A percentile compares a stretch with the other conserved stretches of the same genome.
Conservation (phyloP, 2,113 vertebrate genomes). For the Myocastor coypus region DNA sequence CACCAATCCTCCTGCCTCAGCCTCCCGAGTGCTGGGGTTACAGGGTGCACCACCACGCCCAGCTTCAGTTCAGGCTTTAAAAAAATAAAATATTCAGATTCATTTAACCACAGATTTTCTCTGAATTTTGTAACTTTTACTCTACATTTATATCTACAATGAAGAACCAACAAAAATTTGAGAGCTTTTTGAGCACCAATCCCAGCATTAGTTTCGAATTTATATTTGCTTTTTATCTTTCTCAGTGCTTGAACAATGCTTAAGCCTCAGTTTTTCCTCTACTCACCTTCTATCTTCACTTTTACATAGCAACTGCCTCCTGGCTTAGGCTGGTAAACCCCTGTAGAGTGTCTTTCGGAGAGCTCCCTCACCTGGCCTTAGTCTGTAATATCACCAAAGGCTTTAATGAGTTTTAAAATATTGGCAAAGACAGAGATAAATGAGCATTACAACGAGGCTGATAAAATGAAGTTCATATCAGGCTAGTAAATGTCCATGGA, state of each 20-base stretch:
- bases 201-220: background rate
- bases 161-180: background rate
- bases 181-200: background rate
- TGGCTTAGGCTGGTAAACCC: background rate
- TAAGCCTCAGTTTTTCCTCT: background rate
- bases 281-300: background rate
- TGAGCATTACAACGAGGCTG: background rate
- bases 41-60: too few relatives aligned
- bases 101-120: background rate
- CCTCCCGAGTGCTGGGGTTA: too few relatives aligned
- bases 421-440: background rate
- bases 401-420: background rate
- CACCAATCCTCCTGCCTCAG: too few relatives aligned
- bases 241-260: background rate
- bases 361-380: conserved; percentile 61
- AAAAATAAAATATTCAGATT: background rate
- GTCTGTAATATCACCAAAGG: background rate
- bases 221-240: background rate
- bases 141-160: background rate
- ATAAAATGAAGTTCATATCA: background rate
- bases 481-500: background rate
- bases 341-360: background rate
- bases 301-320: background rate
- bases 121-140: background rate
- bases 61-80: background rate